Conservation (phyloP, 1,140 invertebrate species). For the Sitobion miscanthi region DNA sequence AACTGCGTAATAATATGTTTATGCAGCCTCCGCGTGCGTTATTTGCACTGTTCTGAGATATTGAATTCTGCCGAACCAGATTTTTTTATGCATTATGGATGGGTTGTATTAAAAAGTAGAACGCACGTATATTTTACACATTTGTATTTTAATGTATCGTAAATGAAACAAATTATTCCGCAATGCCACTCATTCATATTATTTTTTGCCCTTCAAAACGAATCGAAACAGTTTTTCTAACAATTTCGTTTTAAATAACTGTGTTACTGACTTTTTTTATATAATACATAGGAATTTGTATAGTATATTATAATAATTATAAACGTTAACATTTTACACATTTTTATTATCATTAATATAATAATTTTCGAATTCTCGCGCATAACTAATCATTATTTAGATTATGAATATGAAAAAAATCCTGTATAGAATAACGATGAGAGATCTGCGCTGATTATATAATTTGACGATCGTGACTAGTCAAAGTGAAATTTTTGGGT, state of each 20-base stretch:
- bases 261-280: not conserved
- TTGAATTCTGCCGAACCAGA: not conserved
- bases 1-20: not conserved
- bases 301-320: not conserved
- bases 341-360: not conserved
- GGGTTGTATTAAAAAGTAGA: slow-evolving; percentile 25
- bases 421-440: slow-evolving; percentile 32
- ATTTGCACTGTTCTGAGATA: not conserved
- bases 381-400: not conserved
- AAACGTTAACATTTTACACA: slow-evolving; percentile 8
- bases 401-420: slow-evolving; percentile 21
- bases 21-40: not conserved
- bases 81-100: slow-evolving; percentile 35
- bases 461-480: slow-evolving; percentile 37
- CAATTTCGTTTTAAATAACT: not conserved
- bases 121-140: not conserved
- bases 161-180: slow-evolving; percentile 21
- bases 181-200: slow-evolving; percentile 36
- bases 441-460: slow-evolving; percentile 14
- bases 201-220: slow-evolving; percentile 7
- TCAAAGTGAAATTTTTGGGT: slow-evolving; percentile 40
- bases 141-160: slow-evolving; percentile 11
- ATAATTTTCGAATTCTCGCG: not conserved
- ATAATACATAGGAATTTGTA: not conserved
- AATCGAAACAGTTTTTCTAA: not conserved